Conservation (phyloP, 2,113 vertebrate genomes). For the Balaeniceps rex region DNA sequence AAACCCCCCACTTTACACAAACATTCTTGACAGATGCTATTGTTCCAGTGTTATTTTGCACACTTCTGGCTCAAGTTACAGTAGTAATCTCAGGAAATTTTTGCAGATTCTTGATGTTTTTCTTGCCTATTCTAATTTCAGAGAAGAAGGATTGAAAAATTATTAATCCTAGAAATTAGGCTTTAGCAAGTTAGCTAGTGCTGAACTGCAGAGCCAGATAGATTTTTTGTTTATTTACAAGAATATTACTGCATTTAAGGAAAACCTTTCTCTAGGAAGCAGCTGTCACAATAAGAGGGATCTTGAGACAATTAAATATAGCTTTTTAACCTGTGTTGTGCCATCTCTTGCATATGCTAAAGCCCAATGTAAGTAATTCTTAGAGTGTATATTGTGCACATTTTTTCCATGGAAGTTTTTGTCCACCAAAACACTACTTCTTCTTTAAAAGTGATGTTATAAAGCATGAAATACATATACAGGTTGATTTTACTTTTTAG, state of each 20-base stretch:
- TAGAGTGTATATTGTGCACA: neutral
- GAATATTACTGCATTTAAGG: neutral
- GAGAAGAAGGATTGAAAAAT: neutral
- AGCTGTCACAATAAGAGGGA: neutral
- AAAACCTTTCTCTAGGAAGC: neutral
- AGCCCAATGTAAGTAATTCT: neutral
- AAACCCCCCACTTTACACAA: fast-evolving
- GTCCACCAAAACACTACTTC: neutral
- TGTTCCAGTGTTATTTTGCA: neutral
- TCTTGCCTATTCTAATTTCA: neutral
- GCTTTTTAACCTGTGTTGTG: neutral
- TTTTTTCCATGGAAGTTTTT: neutral
- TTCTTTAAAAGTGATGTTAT: neutral
- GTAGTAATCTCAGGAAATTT: neutral
- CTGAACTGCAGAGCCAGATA: neutral
- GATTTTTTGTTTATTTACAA: neutral
- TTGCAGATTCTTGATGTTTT: neutral
- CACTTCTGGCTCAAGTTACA: neutral
- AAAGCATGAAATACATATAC: neutral
- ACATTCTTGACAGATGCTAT: neutral
- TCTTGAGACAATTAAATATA: neutral
- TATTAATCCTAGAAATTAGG: neutral
- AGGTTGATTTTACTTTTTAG: neutral
- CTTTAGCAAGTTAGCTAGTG: neutral
- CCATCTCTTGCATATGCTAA: neutral